Evolutionary conservation across 2,888 invertebrate species (phyloP).

Genomic region (Ligdia adustata): DNA sequence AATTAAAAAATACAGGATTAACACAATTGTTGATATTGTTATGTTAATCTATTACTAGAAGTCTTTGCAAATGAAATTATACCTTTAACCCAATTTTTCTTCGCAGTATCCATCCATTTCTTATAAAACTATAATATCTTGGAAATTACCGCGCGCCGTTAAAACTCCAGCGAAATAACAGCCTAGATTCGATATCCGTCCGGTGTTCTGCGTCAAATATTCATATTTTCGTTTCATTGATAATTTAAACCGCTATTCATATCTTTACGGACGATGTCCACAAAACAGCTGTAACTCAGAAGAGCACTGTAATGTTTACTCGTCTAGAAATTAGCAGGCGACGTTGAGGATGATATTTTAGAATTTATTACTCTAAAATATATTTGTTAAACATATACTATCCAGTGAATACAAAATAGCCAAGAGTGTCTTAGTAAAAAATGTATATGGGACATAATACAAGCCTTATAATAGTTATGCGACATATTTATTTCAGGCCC

Average conservation of each 20-base stretch:
- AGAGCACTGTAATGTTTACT: neutral
- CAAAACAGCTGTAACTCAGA: conserved; percentile 1
- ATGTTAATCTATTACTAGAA: neutral
- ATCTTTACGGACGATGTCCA: conserved; percentile 9
- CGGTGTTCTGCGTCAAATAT: conserved; percentile 11
- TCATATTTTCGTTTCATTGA: conserved; percentile 18
- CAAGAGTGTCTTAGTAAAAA: too few species aligned
- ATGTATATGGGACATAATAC: too few species aligned
- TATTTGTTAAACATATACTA: too few species aligned
- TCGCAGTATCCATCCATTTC: too few species aligned
- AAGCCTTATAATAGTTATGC: too few species aligned
- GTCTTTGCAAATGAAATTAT: too few species aligned
- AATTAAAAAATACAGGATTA: too few species aligned
- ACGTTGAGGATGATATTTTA: too few species aligned
- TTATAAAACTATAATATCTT: neutral
- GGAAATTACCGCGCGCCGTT: conserved; percentile 6
- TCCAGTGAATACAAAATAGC: too few species aligned
- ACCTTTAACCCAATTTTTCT: neutral
- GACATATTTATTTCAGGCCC: too few species aligned
- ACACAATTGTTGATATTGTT: too few species aligned
- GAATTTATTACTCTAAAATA: too few species aligned
- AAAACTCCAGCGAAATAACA: conserved; percentile 12
- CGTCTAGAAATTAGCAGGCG: neutral
- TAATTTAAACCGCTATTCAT: conserved; percentile 10
- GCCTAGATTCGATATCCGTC: conserved; percentile 18